Evolutionary conservation across 2,888 invertebrate genomes (phyloP).

Genomic region (Pomacea canaliculata): DNA sequence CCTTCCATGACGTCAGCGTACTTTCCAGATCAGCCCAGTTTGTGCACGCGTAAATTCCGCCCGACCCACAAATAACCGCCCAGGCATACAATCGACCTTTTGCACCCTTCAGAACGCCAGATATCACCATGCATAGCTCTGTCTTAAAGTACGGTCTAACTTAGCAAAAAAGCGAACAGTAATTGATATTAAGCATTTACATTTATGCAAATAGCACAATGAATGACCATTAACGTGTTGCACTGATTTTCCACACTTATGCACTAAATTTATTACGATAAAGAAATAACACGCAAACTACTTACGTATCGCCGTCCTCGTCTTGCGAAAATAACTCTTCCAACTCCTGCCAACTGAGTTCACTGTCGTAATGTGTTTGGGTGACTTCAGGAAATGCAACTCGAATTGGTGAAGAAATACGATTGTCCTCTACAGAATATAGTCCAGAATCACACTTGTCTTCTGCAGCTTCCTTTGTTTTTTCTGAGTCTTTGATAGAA

Average conservation of each 20-base stretch:
- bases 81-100: slow-evolving; percentile 6
- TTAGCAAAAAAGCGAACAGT: too few relatives aligned
- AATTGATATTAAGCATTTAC: not conserved
- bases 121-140: not conserved
- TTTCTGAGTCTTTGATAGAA: slow-evolving; percentile 7
- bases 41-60: slow-evolving; percentile 24
- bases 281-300: slow-evolving; percentile 8
- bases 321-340: slow-evolving; percentile 48
- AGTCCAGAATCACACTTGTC: slow-evolving; percentile 21
- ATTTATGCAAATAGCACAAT: not conserved
- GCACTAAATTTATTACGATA: not conserved
- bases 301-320: slow-evolving; percentile 63
- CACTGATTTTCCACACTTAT: not conserved
- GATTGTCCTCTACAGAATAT: slow-evolving; percentile 6
- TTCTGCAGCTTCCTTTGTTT: slow-evolving; percentile 8
- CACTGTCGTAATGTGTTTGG: not conserved
- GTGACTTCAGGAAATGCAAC: slow-evolving; percentile 14
- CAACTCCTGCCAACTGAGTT: slow-evolving; percentile 17
- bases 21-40: slow-evolving; percentile 25
- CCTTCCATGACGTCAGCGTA: slow-evolving; percentile 28
- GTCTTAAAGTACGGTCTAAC: not conserved
- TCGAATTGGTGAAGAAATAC: not conserved
- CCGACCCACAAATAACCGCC: slow-evolving; percentile 22
- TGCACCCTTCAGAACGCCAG: not conserved
- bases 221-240: not conserved